Evolutionary conservation across 1,140 invertebrate genomes (phyloP).

Genomic region (Cydia amplana): DNA sequence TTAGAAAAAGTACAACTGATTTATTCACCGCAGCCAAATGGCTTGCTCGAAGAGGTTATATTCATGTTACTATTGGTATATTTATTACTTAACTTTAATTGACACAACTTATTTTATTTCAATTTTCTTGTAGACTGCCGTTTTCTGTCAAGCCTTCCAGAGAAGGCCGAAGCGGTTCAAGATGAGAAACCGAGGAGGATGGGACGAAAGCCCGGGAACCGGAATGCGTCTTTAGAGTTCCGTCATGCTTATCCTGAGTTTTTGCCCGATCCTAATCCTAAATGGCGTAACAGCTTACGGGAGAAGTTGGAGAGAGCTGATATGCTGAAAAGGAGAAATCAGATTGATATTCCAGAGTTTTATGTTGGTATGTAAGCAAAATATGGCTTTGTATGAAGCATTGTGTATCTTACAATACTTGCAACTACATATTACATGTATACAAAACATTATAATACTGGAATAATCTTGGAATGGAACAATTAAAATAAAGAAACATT

Average conservation of each 20-base stretch:
- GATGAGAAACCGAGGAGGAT: constrained; percentile 39
- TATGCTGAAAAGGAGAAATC: constrained; percentile 91
- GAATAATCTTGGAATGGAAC: too few species aligned
- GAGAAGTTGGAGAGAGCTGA: constrained; percentile 96
- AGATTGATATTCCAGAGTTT: constrained; percentile 97
- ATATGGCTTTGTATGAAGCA: neutral
- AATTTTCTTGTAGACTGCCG: constrained; percentile 50
- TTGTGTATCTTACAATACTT: neutral
- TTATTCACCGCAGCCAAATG: constrained; percentile 58
- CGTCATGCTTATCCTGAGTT: constrained; percentile 96
- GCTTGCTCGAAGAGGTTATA: constrained; percentile 65
- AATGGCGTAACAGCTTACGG: constrained; percentile 88
- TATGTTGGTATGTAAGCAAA: constrained; percentile 90
- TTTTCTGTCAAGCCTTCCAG: constrained; percentile 56
- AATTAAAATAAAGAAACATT: neutral
- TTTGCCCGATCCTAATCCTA: constrained; percentile 90
- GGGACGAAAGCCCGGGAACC: constrained; percentile 41
- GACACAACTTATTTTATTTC: constrained; percentile 30
- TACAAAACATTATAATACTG: neutral
- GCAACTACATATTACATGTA: neutral
- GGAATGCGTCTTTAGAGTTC: constrained; percentile 74
- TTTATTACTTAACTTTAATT: neutral
- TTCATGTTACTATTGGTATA: neutral
- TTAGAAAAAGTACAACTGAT: constrained; percentile 54
- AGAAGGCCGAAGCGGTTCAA: constrained; percentile 49